phyloP scores from a whole-genome alignment of 2,113 vertebrate species.

The Gorsachius goisagi region DNA sequence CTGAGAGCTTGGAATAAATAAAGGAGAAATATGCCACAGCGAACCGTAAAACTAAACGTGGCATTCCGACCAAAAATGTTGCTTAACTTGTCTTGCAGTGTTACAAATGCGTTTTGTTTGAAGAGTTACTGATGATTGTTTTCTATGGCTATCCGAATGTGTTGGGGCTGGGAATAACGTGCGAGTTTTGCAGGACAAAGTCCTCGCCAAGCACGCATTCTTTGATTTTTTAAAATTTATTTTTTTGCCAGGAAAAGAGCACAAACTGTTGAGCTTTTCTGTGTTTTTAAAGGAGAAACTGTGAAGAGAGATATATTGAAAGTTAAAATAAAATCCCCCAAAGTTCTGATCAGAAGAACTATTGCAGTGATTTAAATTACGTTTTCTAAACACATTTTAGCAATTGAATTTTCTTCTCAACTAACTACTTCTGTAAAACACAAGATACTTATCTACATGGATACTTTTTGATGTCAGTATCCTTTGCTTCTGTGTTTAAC shows the following conservation, averaged over 20 bases:
- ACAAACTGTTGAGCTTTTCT: neutral
- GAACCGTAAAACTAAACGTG: neutral
- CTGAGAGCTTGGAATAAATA: neutral
- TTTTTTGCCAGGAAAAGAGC: neutral
- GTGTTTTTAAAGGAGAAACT: neutral
- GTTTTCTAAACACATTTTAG: neutral
- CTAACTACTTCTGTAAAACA: neutral
- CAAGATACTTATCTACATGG: neutral
- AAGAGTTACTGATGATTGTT: rapidly evolving
- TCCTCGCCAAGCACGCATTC: rapidly evolving
- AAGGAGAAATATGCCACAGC: neutral
- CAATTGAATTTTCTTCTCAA: rapidly evolving
- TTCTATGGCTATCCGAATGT: neutral
- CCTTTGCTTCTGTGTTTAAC: neutral
- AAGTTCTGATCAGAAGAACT: neutral
- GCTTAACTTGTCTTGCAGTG: neutral
- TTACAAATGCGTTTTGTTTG: neutral
- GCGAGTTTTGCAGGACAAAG: neutral
- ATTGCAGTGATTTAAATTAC: neutral
- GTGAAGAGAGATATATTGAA: neutral
- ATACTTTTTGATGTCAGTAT: neutral
- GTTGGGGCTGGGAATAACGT: neutral
- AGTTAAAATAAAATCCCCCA: neutral
- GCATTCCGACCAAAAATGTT: neutral
- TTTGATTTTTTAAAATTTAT: neutral